Evolutionary conservation across 2,888 invertebrate species (phyloP).

Genomic region (Andrena flavipes): DNA sequence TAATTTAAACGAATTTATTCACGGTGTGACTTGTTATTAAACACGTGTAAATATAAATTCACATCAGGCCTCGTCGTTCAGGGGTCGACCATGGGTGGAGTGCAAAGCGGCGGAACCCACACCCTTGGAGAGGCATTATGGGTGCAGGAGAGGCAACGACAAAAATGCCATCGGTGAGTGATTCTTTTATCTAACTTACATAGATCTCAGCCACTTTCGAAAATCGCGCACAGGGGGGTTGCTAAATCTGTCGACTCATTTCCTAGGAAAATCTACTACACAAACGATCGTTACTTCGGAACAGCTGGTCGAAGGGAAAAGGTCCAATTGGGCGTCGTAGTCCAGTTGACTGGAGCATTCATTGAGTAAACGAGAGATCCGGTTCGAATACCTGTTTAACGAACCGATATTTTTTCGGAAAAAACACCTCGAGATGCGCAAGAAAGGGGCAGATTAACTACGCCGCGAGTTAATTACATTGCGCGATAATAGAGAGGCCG

Average conservation of each 20-base stretch:
- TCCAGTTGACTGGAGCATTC: not conserved
- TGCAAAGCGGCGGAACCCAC: conserved; percentile 82
- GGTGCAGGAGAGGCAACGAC: conserved; percentile 82
- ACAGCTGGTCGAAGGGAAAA: too few species aligned
- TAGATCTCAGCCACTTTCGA: too few species aligned
- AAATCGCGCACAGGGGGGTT: too few species aligned
- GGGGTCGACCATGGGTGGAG: conserved; percentile 80
- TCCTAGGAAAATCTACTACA: too few species aligned
- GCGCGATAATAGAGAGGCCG: conserved; percentile 19
- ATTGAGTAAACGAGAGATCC: not conserved
- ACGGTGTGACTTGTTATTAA: not conserved
- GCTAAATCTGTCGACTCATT: too few species aligned
- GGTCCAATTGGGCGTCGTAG: too few species aligned
- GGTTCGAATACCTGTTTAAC: too few species aligned
- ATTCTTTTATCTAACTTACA: too few species aligned
- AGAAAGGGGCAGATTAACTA: conserved; percentile 19
- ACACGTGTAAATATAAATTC: conserved; percentile 29
- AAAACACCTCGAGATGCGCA: not conserved
- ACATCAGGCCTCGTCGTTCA: conserved; percentile 58
- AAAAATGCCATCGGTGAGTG: conserved; percentile 80
- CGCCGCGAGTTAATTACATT: conserved; percentile 38
- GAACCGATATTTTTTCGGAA: not conserved
- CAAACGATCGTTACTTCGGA: too few species aligned
- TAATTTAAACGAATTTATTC: not conserved
- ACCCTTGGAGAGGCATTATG: conserved; percentile 82